A percentile compares a stretch with the other conserved stretches of the same genome.
Evolutionary conservation across 2,113 vertebrate genomes (phyloP).

Genomic region (Gallinago paraguaiae): DNA sequence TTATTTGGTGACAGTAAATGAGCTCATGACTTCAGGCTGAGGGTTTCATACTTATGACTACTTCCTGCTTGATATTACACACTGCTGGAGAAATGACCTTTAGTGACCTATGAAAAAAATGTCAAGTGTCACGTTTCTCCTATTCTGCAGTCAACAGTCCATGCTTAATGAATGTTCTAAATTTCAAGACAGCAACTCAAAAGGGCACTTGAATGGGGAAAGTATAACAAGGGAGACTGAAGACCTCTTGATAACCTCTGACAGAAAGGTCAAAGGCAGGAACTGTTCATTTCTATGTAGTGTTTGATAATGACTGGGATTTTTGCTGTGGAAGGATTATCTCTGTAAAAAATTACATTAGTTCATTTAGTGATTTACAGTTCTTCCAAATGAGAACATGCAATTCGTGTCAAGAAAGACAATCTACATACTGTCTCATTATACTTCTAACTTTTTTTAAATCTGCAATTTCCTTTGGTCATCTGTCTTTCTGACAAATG

Average conservation of each 20-base stretch:
- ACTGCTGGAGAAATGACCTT: neutral
- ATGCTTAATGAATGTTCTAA: neutral
- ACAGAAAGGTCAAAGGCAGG: neutral
- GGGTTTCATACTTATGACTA: neutral
- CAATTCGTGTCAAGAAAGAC: neutral
- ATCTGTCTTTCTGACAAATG: neutral
- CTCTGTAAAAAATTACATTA: neutral
- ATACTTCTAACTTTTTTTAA: neutral
- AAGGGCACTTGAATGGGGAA: neutral
- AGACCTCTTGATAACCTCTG: neutral
- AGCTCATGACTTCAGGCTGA: neutral
- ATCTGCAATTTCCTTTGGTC: neutral
- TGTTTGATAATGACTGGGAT: neutral
- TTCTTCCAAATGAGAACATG: neutral
- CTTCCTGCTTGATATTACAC: neutral
- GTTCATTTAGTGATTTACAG: neutral
- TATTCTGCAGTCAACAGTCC: neutral
- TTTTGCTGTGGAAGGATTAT: neutral
- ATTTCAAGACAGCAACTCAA: neutral
- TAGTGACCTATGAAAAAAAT: conserved; percentile 31
- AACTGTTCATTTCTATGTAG: neutral
- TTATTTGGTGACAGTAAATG: neutral
- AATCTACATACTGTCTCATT: neutral
- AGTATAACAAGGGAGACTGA: neutral
- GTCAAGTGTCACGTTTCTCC: neutral